phyloP scores from a whole-genome alignment of 2,113 vertebrate species.

The Neogale vison region DNA sequence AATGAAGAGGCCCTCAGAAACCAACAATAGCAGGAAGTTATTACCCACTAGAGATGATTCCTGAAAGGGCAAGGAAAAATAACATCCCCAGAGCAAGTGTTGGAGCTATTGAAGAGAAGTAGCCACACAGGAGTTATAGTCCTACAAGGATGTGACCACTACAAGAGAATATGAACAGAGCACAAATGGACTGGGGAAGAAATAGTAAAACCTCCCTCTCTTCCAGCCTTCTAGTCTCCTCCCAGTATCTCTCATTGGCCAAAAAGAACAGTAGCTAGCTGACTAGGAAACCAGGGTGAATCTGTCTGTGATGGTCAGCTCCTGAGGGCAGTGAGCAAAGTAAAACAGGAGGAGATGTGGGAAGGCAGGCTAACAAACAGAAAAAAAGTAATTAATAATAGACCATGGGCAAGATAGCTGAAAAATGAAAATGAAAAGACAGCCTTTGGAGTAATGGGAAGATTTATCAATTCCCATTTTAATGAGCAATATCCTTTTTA shows the following conservation, averaged over 20 bases:
- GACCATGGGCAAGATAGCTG: background rate
- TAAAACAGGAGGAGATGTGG: background rate
- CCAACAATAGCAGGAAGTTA: background rate
- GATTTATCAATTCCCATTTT: slow-evolving; percentile 17
- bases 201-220: background rate
- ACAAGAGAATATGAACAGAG: background rate
- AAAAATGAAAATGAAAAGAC: slow-evolving; percentile 19
- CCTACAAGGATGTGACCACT: background rate
- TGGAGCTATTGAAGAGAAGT: background rate
- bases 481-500: slow-evolving; percentile 27
- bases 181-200: background rate
- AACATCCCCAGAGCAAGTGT: background rate
- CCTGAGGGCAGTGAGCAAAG: background rate
- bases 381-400: background rate
- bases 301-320: background rate
- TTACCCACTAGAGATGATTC: background rate
- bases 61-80: background rate
- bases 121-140: background rate
- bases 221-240: background rate
- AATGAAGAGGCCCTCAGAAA: background rate
- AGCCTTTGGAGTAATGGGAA: background rate
- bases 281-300: background rate
- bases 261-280: background rate
- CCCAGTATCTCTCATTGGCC: background rate
- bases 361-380: background rate